Evolutionary conservation across 2,888 invertebrate species (phyloP).

Genomic region (Melanostoma scalare): DNA sequence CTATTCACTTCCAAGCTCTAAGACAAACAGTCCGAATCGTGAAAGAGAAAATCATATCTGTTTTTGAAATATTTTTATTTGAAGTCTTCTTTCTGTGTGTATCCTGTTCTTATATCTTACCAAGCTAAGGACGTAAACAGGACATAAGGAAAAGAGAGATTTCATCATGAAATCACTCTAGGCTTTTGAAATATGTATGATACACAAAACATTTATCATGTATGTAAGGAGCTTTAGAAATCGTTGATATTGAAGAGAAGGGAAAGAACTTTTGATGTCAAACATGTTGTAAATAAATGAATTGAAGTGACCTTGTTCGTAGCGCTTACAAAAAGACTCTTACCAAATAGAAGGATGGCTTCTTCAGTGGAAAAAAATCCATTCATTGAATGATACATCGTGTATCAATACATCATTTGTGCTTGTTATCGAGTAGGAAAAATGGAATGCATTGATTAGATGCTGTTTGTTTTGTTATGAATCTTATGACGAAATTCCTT

Average conservation of each 20-base stretch:
- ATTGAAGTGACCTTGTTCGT: constrained; percentile 54
- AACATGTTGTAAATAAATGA: constrained; percentile 54
- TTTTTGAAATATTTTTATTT: constrained; percentile 59
- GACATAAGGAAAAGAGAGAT: background rate
- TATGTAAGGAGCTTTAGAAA: constrained; percentile 1
- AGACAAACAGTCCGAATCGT: constrained; percentile 22
- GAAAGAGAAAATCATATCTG: constrained; percentile 53
- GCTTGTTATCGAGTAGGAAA: constrained; percentile 2
- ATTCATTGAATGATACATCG: constrained; percentile 32
- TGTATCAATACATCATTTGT: constrained; percentile 30
- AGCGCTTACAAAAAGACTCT: constrained; percentile 15
- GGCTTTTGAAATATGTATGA: constrained; percentile 43
- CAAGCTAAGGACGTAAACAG: background rate
- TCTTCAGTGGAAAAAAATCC: background rate
- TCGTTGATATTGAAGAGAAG: constrained; percentile 4
- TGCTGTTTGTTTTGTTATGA: background rate
- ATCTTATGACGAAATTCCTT: too few relatives aligned
- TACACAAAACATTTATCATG: constrained; percentile 14
- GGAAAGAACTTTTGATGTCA: constrained; percentile 41
- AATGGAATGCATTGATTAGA: constrained; percentile 22
- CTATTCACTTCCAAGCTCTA: constrained; percentile 1
- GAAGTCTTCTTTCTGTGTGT: constrained; percentile 22
- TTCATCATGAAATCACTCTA: constrained; percentile 41
- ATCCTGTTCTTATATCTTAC: constrained; percentile 14
- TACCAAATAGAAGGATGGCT: background rate